These are phyloP conservation scores for Maccullochella peelii DNA, from an alignment of 2,113 vertebrate genomes.

Conservation along the genomic window DNA sequence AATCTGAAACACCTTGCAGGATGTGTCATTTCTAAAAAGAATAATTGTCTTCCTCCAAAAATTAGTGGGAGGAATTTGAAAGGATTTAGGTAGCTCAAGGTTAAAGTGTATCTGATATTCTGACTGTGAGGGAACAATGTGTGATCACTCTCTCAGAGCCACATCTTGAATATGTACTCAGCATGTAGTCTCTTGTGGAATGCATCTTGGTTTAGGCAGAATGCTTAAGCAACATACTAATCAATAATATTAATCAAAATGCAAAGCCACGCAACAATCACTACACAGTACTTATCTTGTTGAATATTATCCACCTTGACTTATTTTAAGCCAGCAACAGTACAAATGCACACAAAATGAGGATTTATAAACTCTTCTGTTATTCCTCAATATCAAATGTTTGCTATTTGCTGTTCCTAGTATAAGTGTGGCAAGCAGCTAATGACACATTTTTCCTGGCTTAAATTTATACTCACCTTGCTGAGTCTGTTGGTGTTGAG, in stretches of 20 bases:
- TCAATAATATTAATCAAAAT: too few relatives aligned
- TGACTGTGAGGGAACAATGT: neutral
- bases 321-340: neutral
- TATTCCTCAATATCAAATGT: neutral
- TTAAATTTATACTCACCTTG: slow-evolving; percentile 86
- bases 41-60: neutral
- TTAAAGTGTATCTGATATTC: neutral
- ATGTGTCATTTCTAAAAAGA: neutral
- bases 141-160: neutral
- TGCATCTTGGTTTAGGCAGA: neutral
- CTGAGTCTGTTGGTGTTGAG: slow-evolving; percentile 94
- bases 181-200: neutral
- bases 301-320: neutral
- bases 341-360: neutral
- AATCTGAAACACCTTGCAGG: neutral
- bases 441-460: neutral
- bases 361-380: neutral
- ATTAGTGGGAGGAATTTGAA: neutral
- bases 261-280: neutral
- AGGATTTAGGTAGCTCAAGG: neutral
- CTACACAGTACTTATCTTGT: neutral
- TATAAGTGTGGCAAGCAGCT: neutral
- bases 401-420: neutral
- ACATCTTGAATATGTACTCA: neutral
- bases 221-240: neutral